phyloP scores from a whole-genome alignment of 2,888 invertebrate species.

The Agrotis ipsilon region DNA sequence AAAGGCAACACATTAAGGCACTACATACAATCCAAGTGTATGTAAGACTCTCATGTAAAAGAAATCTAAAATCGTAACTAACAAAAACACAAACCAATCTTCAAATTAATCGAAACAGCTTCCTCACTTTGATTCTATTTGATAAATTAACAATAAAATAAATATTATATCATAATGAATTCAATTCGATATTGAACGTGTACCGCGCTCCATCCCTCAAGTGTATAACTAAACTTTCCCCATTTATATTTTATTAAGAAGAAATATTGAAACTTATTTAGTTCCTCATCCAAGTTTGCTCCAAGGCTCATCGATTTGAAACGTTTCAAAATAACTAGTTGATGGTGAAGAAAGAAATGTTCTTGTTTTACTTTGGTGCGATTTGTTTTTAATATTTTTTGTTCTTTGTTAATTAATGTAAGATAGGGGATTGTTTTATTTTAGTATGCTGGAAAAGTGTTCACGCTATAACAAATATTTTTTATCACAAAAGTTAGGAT shows the following conservation, averaged over 20 bases:
- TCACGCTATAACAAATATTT: too few species aligned
- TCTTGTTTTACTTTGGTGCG: constrained; percentile 41
- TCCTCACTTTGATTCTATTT: constrained; percentile 20
- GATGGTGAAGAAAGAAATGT: constrained; percentile 49
- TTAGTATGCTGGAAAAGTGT: too few species aligned
- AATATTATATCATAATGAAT: constrained; percentile 49
- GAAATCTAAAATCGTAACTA: neutral
- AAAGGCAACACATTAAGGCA: too few species aligned
- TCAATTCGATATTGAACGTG: constrained; percentile 60
- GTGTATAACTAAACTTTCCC: constrained; percentile 78
- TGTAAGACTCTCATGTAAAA: neutral
- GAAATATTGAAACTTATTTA: constrained; percentile 83
- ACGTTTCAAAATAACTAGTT: constrained; percentile 70
- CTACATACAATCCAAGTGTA: too few species aligned
- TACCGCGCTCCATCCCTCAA: constrained; percentile 63
- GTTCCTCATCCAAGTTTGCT: constrained; percentile 83
- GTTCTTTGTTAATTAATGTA: constrained; percentile 2
- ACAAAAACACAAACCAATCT: neutral
- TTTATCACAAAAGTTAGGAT: too few species aligned
- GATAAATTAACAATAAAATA: constrained; percentile 56
- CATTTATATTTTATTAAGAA: constrained; percentile 86
- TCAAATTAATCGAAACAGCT: constrained; percentile 10
- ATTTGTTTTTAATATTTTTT: constrained; percentile 38
- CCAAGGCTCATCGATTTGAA: constrained; percentile 83
- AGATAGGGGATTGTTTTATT: neutral